phyloP scores from a whole-genome alignment of 2,113 vertebrate species.

The Uropsilus gracilis region DNA sequence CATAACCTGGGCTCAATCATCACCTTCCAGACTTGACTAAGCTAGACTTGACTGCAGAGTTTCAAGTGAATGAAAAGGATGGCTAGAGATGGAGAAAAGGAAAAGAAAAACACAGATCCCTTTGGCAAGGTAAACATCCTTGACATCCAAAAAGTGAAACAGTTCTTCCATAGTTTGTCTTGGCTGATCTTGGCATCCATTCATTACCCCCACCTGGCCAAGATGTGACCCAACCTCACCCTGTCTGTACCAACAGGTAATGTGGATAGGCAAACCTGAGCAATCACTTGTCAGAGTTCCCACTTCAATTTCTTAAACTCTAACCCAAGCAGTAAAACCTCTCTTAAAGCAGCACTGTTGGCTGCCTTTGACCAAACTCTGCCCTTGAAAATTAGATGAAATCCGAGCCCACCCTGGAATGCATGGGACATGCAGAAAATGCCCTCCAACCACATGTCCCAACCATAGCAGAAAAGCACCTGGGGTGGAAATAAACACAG shows the following conservation, averaged over 20 bases:
- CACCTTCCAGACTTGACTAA: conserved; percentile 56
- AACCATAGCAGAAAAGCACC: neutral
- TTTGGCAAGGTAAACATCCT: conserved; percentile 71
- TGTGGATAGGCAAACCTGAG: neutral
- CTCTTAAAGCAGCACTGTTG: neutral
- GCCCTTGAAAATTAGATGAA: conserved; percentile 50
- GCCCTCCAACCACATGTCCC: rapidly evolving
- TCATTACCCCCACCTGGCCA: conserved; percentile 68
- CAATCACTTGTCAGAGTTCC: neutral
- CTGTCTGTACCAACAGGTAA: conserved; percentile 31
- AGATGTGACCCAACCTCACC: conserved; percentile 31
- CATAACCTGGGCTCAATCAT: conserved; percentile 54
- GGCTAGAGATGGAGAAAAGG: conserved; percentile 64
- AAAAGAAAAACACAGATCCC: conserved; percentile 39
- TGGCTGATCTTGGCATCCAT: conserved; percentile 67
- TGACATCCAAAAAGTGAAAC: conserved; percentile 71
- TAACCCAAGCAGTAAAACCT: conserved; percentile 55
- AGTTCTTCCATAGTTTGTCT: conserved; percentile 73
- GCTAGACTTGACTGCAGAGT: conserved; percentile 67
- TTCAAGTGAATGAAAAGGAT: conserved; percentile 63
- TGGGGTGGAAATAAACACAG: rapidly evolving
- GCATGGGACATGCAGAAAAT: conserved; percentile 46
- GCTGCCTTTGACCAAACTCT: conserved; percentile 50
- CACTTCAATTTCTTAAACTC: conserved; percentile 55
- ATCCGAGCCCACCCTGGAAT: conserved; percentile 65